These are phyloP conservation scores for Adelges cooleyi DNA, from an alignment of 1,140 invertebrate genomes.

Conservation along the genomic window DNA sequence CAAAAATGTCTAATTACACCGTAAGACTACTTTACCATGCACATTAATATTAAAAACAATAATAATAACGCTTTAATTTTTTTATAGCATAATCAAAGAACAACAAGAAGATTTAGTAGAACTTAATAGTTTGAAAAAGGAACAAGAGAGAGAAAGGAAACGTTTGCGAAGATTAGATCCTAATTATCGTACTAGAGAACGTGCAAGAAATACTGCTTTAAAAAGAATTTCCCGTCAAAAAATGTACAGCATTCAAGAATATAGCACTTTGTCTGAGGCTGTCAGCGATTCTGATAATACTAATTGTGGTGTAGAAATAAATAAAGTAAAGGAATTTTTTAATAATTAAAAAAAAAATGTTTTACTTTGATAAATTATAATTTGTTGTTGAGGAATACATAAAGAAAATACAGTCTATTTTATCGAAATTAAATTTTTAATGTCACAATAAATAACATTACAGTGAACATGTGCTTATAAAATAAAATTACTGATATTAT, in stretches of 20 bases:
- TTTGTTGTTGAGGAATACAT: too few relatives aligned
- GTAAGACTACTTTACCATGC: not conserved
- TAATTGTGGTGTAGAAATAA: too few relatives aligned
- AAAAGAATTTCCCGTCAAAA: conserved; percentile 19
- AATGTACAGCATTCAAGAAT: not conserved
- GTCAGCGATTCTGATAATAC: too few relatives aligned
- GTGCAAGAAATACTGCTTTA: conserved; percentile 5
- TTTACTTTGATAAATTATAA: too few relatives aligned
- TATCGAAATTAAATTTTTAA: too few relatives aligned
- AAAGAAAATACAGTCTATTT: too few relatives aligned
- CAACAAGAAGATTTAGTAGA: not conserved
- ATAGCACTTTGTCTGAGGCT: too few relatives aligned
- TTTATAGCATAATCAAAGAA: not conserved
- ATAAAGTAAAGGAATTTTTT: too few relatives aligned
- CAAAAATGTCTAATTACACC: not conserved
- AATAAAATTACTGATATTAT: too few relatives aligned
- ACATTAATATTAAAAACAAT: not conserved
- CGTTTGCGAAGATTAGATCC: conserved; percentile 11
- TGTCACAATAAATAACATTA: too few relatives aligned
- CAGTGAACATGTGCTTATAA: too few relatives aligned
- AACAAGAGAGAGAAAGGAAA: conserved; percentile 19
- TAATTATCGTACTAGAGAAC: conserved; percentile 10
- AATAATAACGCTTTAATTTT: not conserved
- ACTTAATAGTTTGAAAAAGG: not conserved
- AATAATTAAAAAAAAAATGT: too few relatives aligned